Percentiles rank a stretch among this genome's conserved stretches.
Evolutionary conservation across 35 echinoderm and acorn worm species (phyloP).

Genomic region (Heliocidaris tuberculata): DNA sequence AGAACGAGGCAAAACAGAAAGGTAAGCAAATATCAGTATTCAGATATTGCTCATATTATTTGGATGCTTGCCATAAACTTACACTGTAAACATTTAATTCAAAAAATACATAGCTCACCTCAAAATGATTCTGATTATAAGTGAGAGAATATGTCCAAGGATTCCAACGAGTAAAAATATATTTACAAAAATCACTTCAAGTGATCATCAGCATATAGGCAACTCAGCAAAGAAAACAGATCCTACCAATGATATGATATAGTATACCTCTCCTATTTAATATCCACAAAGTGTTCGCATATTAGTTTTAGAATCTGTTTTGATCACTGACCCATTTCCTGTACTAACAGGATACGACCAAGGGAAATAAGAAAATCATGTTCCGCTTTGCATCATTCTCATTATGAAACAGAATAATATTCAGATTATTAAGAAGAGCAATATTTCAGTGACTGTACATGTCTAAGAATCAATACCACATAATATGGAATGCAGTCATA

Average conservation of each 20-base stretch:
- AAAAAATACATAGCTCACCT: background rate
- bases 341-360: background rate
- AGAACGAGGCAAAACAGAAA: no score
- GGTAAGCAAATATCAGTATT: no score
- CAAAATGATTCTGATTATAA: background rate
- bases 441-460: background rate
- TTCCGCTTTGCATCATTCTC: background rate
- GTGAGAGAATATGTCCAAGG: background rate
- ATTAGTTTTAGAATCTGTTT: constrained; percentile 19
- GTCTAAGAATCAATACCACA: background rate
- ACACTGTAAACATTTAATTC: background rate
- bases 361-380: background rate
- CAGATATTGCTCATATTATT: no score
- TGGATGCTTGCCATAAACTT: no score
- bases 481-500: background rate
- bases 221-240: background rate
- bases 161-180: background rate
- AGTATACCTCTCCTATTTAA: background rate
- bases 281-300: background rate
- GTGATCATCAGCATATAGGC: background rate
- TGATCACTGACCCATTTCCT: background rate
- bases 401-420: background rate
- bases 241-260: background rate
- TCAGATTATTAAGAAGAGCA: background rate
- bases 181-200: background rate